A percentile compares a stretch with the other conserved stretches of the same genome.
Evolutionary conservation across 1,140 invertebrate genomes (phyloP).

Genomic region (Ostrea edulis): DNA sequence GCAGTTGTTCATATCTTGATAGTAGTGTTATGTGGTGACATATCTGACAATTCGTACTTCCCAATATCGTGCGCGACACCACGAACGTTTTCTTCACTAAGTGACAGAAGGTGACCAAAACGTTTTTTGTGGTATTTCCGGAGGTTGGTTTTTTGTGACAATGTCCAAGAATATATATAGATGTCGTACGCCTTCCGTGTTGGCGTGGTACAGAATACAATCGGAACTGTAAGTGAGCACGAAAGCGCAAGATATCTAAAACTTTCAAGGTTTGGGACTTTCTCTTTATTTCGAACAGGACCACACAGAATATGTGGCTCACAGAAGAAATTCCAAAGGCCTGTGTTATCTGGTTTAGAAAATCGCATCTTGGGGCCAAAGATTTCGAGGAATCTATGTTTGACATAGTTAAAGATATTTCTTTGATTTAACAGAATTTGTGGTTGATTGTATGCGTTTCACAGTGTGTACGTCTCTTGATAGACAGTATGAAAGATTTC

Average conservation of each 20-base stretch:
- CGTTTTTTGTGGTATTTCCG: neutral
- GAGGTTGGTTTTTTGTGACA: conserved; percentile 8
- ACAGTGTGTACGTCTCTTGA: too few relatives aligned
- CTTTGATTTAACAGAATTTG: too few relatives aligned
- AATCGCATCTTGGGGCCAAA: too few relatives aligned
- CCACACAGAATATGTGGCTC: too few relatives aligned
- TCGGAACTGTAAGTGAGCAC: neutral
- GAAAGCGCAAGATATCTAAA: neutral
- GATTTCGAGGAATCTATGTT: too few relatives aligned
- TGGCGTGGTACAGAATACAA: neutral
- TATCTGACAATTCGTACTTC: neutral
- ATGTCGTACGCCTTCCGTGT: neutral
- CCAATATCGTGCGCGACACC: neutral
- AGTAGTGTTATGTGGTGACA: neutral
- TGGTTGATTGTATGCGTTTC: too few relatives aligned
- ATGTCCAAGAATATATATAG: neutral
- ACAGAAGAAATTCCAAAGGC: too few relatives aligned
- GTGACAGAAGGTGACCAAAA: neutral
- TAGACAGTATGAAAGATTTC: too few relatives aligned
- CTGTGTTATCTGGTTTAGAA: too few relatives aligned
- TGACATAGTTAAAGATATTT: too few relatives aligned
- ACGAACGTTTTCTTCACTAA: neutral
- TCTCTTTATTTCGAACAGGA: too few relatives aligned
- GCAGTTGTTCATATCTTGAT: neutral
- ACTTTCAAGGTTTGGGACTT: neutral